A percentile compares a stretch with the other conserved stretches of the same genome.
Conservation (phyloP, 2,797 vertebrate genomes). For the Microchirus variegatus region DNA sequence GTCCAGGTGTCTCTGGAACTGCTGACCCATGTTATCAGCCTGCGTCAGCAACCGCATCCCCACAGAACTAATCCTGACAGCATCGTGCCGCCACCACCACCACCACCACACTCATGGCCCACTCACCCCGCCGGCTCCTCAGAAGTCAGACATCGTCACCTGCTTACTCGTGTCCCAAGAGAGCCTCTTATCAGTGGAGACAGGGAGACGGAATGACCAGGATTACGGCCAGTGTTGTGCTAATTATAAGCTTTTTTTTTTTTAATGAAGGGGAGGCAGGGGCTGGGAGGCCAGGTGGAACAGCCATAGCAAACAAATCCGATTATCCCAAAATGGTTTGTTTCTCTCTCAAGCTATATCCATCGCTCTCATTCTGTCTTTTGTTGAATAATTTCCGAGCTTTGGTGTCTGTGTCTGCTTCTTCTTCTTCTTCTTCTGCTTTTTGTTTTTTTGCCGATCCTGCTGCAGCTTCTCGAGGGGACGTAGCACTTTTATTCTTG, state of each 20-base stretch:
- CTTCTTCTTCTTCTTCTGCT: conserved; percentile 38
- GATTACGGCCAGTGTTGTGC: conserved; percentile 63
- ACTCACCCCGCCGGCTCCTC: conserved; percentile 51
- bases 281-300: conserved; percentile 68
- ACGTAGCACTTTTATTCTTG: conserved; percentile 42
- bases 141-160: conserved; percentile 63
- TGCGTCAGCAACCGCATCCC: conserved; percentile 61
- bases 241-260: conserved; percentile 77
- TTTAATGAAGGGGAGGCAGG: conserved; percentile 61
- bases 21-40: conserved; percentile 75
- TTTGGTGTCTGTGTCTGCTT: conserved; percentile 32
- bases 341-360: conserved; percentile 44
- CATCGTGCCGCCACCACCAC: conserved; percentile 41
- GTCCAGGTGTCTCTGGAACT: conserved; percentile 71
- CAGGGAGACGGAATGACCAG: conserved; percentile 51
- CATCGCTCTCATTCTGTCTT: conserved; percentile 40
- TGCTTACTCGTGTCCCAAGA: conserved; percentile 45
- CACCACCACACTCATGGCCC: conserved; percentile 42
- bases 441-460: conserved; percentile 26
- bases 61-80: conserved; percentile 69
- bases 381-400: conserved; percentile 54
- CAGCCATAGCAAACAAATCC: conserved; percentile 67
- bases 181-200: conserved; percentile 63
- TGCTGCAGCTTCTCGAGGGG: conserved; percentile 25
- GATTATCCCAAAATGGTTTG: conserved; percentile 65